A percentile compares a stretch with the other conserved stretches of the same genome.
Evolutionary conservation across 2,113 vertebrate genomes (phyloP).

Genomic region (Naja naja): DNA sequence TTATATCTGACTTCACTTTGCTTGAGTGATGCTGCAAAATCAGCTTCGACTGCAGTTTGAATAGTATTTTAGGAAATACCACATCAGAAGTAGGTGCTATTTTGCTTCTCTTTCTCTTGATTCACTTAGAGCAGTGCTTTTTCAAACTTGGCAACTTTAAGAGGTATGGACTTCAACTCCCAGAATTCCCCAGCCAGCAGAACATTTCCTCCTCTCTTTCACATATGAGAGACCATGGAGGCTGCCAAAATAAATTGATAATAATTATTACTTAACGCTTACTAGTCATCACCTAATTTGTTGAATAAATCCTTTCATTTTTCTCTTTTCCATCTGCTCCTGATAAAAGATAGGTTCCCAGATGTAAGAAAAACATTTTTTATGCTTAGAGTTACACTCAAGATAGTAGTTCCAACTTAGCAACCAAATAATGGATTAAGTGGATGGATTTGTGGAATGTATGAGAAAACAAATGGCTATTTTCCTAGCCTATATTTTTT

Average conservation of each 20-base stretch:
- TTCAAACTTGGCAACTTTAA: neutral
- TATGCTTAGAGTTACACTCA: neutral
- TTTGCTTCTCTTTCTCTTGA: neutral
- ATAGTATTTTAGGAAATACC: neutral
- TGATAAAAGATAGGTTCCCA: neutral
- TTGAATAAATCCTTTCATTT: neutral
- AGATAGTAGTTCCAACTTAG: neutral
- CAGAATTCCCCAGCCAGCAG: neutral
- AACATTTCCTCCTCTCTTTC: neutral
- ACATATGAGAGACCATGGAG: neutral
- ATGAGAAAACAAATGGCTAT: neutral
- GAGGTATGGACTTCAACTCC: neutral
- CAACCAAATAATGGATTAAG: neutral
- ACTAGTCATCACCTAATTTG: neutral
- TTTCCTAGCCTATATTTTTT: neutral
- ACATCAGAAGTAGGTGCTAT: neutral
- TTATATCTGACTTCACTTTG: neutral
- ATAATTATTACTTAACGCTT: neutral
- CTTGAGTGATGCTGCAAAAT: neutral
- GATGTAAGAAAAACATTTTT: neutral
- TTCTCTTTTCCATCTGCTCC: neutral
- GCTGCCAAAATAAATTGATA: neutral
- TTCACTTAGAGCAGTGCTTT: neutral
- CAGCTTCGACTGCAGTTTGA: neutral
- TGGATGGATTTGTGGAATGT: neutral